A percentile compares a stretch with the other conserved stretches of the same genome.
Conservation (phyloP, 2,113 vertebrate species). For the Ia io region DNA sequence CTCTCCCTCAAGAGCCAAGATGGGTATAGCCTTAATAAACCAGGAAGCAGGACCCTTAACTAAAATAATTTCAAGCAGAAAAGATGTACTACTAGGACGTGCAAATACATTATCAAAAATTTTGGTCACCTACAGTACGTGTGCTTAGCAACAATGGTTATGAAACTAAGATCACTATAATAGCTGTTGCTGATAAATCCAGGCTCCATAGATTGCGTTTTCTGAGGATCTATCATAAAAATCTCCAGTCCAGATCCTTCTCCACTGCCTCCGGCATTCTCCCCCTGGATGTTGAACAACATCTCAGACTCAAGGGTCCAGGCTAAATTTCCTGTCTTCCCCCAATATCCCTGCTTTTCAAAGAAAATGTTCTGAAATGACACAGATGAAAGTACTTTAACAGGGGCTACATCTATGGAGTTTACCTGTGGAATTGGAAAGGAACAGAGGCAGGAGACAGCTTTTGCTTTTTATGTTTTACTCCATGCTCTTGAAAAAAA, state of each 20-base stretch:
- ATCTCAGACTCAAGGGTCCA: neutral
- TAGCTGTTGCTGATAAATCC: neutral
- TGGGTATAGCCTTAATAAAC: neutral
- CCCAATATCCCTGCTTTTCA: neutral
- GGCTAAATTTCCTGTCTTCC: neutral
- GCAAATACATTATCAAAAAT: neutral
- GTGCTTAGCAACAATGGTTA: neutral
- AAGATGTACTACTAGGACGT: neutral
- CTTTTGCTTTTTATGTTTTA: neutral
- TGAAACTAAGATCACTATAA: neutral
- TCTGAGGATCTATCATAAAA: neutral
- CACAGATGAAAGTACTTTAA: neutral
- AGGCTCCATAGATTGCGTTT: neutral
- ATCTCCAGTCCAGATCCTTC: neutral
- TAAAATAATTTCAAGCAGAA: neutral
- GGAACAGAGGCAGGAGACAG: rapidly evolving
- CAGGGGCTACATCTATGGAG: neutral
- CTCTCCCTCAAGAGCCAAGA: neutral
- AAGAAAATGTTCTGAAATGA: neutral
- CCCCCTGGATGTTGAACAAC: neutral
- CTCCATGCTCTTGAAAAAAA: neutral
- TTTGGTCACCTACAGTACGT: neutral
- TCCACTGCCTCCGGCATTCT: neutral
- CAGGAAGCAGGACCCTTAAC: neutral
- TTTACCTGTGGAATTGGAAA: neutral